These are phyloP conservation scores for Mylabris phalerata DNA, from an alignment of 1,140 invertebrate species.

Conservation along the genomic window DNA sequence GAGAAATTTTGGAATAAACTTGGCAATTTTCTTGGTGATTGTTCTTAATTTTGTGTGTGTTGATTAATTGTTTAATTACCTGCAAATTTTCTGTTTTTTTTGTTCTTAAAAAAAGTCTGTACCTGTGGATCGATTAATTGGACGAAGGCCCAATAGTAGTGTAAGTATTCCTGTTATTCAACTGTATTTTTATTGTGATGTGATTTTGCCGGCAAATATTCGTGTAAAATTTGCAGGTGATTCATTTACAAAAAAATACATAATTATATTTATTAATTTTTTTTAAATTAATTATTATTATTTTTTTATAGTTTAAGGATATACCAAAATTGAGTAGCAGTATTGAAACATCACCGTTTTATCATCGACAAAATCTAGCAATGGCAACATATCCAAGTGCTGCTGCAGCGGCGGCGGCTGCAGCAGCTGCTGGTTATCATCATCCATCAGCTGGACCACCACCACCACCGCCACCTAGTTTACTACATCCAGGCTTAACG, in stretches of 20 bases:
- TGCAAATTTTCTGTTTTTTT: constrained; percentile 14
- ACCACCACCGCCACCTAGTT: constrained; percentile 46
- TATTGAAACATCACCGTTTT: constrained; percentile 68
- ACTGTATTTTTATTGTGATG: constrained; percentile 2
- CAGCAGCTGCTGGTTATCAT: too few species aligned
- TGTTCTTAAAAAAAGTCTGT: constrained; percentile 6
- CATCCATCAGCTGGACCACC: too few species aligned
- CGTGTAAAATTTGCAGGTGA: constrained; percentile 19
- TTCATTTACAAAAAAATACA: constrained; percentile 3
- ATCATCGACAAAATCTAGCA: constrained; percentile 58
- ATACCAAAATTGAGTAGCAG: constrained; percentile 69
- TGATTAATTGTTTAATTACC: background rate
- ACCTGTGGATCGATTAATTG: constrained; percentile 31
- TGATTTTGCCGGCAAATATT: constrained; percentile 26
- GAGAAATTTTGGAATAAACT: too few species aligned
- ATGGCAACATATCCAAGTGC: constrained; percentile 72
- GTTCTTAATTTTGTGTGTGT: background rate
- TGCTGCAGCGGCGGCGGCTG: constrained; percentile 38
- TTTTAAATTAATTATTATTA: background rate
- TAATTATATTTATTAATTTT: background rate
- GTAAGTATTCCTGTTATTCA: constrained; percentile 27
- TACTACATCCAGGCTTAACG: constrained; percentile 68
- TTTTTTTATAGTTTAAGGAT: constrained; percentile 70
- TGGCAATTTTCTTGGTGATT: background rate
- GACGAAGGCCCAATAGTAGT: constrained; percentile 29